Evolutionary conservation across 2,113 vertebrate genomes (phyloP).

Genomic region (Muscicapa adusta): DNA sequence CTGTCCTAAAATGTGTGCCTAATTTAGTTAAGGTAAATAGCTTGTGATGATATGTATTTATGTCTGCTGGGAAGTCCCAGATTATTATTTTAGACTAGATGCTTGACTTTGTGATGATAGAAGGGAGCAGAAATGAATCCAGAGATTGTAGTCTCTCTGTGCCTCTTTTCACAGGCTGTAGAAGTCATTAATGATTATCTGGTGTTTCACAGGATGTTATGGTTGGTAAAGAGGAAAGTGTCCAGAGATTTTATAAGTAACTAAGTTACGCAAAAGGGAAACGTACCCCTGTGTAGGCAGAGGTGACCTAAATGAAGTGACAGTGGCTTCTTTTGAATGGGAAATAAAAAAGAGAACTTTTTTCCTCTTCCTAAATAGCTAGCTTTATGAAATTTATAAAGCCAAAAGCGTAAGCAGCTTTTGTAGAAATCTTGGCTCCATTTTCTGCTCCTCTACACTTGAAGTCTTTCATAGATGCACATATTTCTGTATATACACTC

Average conservation of each 20-base stretch:
- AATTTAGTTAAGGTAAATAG: neutral
- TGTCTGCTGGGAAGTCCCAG: neutral
- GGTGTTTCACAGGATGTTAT: conserved; percentile 9
- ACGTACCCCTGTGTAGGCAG: neutral
- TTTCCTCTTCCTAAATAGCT: neutral
- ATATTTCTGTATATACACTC: neutral
- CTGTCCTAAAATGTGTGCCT: neutral
- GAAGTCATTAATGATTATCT: neutral
- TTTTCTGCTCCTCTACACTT: neutral
- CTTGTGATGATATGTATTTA: neutral
- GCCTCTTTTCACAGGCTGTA: neutral
- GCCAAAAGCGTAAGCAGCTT: neutral
- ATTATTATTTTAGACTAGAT: neutral
- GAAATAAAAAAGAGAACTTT: neutral
- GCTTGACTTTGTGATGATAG: neutral
- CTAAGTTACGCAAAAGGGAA: neutral
- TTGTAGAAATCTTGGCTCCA: neutral
- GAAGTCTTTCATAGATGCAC: neutral
- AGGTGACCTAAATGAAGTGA: neutral
- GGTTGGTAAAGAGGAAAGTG: neutral
- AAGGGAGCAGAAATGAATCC: neutral
- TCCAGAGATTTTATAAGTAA: neutral
- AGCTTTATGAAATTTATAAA: neutral
- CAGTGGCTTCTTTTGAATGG: neutral
- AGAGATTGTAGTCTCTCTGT: neutral